Conservation (phyloP, 2,113 vertebrate genomes). For the Paraplagusia blochii region DNA sequence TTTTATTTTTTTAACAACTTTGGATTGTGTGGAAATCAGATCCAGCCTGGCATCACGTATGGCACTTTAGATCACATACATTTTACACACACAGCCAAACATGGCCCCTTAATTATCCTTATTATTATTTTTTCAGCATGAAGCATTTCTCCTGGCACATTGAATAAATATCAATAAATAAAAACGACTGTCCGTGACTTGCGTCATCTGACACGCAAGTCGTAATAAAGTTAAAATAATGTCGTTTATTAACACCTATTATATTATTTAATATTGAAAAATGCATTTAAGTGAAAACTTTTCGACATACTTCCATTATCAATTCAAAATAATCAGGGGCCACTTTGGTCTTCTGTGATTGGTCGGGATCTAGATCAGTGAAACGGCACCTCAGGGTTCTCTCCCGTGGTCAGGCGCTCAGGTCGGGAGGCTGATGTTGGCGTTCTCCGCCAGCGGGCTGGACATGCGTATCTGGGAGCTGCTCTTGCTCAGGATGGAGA, state of each 20-base stretch:
- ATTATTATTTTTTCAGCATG: not conserved
- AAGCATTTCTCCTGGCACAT: slow-evolving; percentile 22
- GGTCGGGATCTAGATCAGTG: slow-evolving; percentile 37
- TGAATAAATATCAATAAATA: slow-evolving; percentile 8
- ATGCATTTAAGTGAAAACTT: slow-evolving; percentile 7
- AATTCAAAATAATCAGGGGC: slow-evolving; percentile 33
- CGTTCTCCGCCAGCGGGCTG: slow-evolving; percentile 91
- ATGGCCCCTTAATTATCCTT: slow-evolving; percentile 25
- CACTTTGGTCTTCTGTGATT: slow-evolving; percentile 61
- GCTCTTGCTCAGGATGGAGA: slow-evolving; percentile 99
- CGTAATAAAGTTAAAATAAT: not conserved
- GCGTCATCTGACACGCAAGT: slow-evolving; percentile 3
- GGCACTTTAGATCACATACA: slow-evolving; percentile 67
- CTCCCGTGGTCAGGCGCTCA: slow-evolving; percentile 74
- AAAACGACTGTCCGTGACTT: not conserved
- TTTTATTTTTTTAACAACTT: slow-evolving; percentile 24
- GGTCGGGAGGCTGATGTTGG: slow-evolving; percentile 85
- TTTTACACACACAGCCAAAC: slow-evolving; percentile 45
- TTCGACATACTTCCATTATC: slow-evolving; percentile 29
- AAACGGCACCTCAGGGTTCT: slow-evolving; percentile 47
- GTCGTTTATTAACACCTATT: no score
- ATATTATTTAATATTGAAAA: no score
- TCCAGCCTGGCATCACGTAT: slow-evolving; percentile 52
- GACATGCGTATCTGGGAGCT: slow-evolving; percentile 99
- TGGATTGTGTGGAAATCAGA: slow-evolving; percentile 38